Conservation (phyloP, 2,888 invertebrate genomes). For the Dromius quadrimaculatus region DNA sequence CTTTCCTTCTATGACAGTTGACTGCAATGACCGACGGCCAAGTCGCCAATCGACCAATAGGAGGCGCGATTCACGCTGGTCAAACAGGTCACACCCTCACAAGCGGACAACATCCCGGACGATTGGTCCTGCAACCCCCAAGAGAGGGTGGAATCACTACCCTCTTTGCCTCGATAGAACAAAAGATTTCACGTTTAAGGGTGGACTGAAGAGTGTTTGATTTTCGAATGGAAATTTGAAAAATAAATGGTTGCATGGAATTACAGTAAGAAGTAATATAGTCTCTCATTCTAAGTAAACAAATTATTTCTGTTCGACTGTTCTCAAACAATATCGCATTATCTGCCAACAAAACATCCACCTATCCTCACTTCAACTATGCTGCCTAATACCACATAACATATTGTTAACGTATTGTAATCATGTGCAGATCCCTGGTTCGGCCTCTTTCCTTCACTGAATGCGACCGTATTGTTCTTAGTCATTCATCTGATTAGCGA, state of each 20-base stretch:
- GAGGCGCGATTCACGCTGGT: slow-evolving; percentile 4
- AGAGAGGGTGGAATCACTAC: not conserved
- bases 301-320: slow-evolving; percentile 1
- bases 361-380: slow-evolving; percentile 10
- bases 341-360: slow-evolving; percentile 20
- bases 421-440: slow-evolving; percentile 42
- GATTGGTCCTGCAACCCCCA: slow-evolving; percentile 42
- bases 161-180: not conserved
- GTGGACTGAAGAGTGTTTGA: too few relatives aligned
- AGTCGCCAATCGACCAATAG: slow-evolving; percentile 32
- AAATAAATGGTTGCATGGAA: not conserved
- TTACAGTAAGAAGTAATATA: too few relatives aligned
- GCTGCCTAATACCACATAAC: slow-evolving; percentile 26
- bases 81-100: slow-evolving; percentile 40
- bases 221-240: too few relatives aligned
- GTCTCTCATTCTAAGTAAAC: not conserved
- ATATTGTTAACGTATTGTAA: slow-evolving; percentile 48
- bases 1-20: slow-evolving; percentile 21
- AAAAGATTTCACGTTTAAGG: too few relatives aligned
- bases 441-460: slow-evolving; percentile 4
- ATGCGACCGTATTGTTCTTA: slow-evolving; percentile 44
- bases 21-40: slow-evolving; percentile 44
- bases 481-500: slow-evolving; percentile 50
- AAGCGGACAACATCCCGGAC: slow-evolving; percentile 25
- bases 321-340: slow-evolving; percentile 12